Base-by-base conservation (phyloP, 23 tunicate genomes). In the Phallusia fumigata region DNA sequence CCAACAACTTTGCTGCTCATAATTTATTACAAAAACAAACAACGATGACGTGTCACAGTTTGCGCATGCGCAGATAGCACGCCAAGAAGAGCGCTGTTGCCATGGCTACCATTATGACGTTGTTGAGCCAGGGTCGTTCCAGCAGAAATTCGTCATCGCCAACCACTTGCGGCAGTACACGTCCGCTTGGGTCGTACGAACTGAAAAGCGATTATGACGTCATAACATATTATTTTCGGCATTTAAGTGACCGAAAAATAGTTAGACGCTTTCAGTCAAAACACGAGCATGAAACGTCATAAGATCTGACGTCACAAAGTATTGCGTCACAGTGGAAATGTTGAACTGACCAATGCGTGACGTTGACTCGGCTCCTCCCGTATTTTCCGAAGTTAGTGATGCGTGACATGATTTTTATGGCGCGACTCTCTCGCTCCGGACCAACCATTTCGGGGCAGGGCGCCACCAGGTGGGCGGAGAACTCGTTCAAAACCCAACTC, bases 41-140 rank as follows among this genome's bases (percentile, higher is more conserved):
- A 58, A 24, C 58, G 69, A 58, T 58, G 69, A 58, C 69, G 69
- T 58, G 15, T 77, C 58, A 77, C 16, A 44, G 22, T 6, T 73
- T 33, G 19, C 74, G 73, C 74, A 84, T 84, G 30, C 87, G 73
- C 69, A n/a, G 33, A 76, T 76, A 84, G 74, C 87, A 47, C 30
- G 31, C 36, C 30, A 49, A 15, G 21, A 76, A 73, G 32, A 50
- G 36, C 24, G 49, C 73, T 18, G 51, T 47, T 33, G 87, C 21
- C 64, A 84, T 76, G 36, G n/a, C 76, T 18, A 75, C 19, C 40
- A 84, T 21, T 15, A 75, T 33, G 51, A 49, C 30, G 32, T 84
- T 30, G 53, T 45, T 18, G 0, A 76, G 19, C 87, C 87, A 84
- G 0, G 87, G 87, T 31, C 50, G 81, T 13, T 51, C 74, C 40